These are phyloP conservation scores for Rhagonycha lutea DNA, from an alignment of 2,888 invertebrate species.

Conservation along the genomic window DNA sequence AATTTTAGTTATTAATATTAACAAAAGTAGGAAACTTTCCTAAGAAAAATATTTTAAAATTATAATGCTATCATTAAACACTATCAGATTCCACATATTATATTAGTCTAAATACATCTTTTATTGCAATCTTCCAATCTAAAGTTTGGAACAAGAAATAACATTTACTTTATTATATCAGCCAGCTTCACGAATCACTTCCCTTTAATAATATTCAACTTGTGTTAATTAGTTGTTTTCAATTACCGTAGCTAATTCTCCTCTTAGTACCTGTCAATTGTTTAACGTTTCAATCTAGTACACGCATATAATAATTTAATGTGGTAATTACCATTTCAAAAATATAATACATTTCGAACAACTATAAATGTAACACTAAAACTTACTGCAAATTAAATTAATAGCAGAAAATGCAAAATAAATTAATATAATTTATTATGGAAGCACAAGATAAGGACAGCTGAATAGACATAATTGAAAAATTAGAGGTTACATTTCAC, in stretches of 20 bases:
- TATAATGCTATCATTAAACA: background rate
- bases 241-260: slow-evolving; percentile 39
- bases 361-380: background rate
- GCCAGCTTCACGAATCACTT: slow-evolving; percentile 30
- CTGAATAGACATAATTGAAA: no score
- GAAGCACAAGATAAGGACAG: background rate
- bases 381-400: background rate
- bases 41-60: background rate
- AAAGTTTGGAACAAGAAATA: slow-evolving; percentile 38
- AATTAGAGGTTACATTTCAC: no score
- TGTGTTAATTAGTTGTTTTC: slow-evolving; percentile 44
- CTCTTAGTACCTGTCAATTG: slow-evolving; percentile 31
- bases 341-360: background rate
- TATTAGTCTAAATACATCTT: background rate
- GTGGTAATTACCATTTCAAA: background rate
- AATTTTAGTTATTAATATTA: background rate
- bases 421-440: background rate
- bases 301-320: background rate
- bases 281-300: slow-evolving; percentile 9
- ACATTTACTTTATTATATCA: slow-evolving; percentile 35
- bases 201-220: slow-evolving; percentile 37
- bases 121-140: background rate
- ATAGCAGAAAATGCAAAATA: background rate
- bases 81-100: background rate
- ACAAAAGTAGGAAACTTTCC: background rate